Base-by-base conservation (phyloP, 2,113 vertebrate genomes). In the Prunella fulvescens region DNA sequence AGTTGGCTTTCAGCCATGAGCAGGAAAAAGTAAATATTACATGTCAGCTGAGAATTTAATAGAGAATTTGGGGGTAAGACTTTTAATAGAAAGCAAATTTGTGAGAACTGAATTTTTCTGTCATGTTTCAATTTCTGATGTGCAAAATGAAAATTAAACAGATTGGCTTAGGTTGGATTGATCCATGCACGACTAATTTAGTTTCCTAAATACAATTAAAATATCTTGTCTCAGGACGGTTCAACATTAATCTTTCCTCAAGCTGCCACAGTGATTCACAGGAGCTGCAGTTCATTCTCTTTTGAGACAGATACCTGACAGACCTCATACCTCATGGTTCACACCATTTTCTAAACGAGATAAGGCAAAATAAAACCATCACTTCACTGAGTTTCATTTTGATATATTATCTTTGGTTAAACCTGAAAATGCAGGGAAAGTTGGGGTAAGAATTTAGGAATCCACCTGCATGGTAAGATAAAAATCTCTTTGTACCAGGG, bases 121-220 rank as follows among this genome's bases (percentile, higher is more conserved):
- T 66, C 6, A 1, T 19, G 42, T 86, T 95, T 95, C 67, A 62
- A 39, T 94, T 94, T 91, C 76, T 3, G 2, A 70, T 0, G 1
- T 35, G 17, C 42, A 85, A 90, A 85, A 72, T 83, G 69, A 67
- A 92, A 87, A 89, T 42, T 13, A 81, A 94, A 82, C 14, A 90
- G 74, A 92, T 83, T 74, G 62, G 62, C 44, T 86, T 69, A 95
- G 54, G 67, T 56, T 83, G 54, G 74, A 85, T 60, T 92, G 85
- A 88, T 87, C 81, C 82, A 78, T 93, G 60, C 88, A 95, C 72
- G 84, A 81, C 67, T 88, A 86, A 97, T 92, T 88, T 88, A 74
- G 91, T 78, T 93, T 90, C 64, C 82, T 93, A 97, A 96, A 90
- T 90, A 92, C 64, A 94, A 83, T 96, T 92, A 90, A 92, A 95